Evolutionary conservation across 1,140 invertebrate species (phyloP), one percentile per base, ranked within the genome.

Genomic region (Drosophila kepulauana): DNA sequence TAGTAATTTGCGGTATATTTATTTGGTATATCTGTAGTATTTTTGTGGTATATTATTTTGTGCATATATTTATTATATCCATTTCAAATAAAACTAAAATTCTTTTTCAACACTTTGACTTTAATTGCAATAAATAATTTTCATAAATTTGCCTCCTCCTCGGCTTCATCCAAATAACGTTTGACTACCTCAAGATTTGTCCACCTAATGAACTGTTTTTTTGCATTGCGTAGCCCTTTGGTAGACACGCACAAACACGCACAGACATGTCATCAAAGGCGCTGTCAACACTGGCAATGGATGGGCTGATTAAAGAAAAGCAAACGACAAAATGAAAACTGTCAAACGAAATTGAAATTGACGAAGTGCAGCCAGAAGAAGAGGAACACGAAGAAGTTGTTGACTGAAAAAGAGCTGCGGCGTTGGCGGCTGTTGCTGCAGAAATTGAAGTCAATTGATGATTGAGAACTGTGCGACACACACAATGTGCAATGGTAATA

Each of bases 361-460:
- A 75, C 71, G 64, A 73, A 73, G 64, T 74, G 64, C 71, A 62
- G 13, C 57, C 30, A 33, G 30, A 33, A 33, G 30, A 5, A 33
- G 30, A 33, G 30, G 5, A 33, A 8, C 30, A 33, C 20, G 30
- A 5, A 33, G 30, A 69, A 74, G 65, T 74, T 74, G 72, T 58
- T 58, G 58, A 69, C 57, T 69, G 54, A 43, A 68, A 52, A 74
- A 68, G 65, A 59, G 58, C 58, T 68, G 25, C 49, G 35, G 28
- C 64, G 33, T 33, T 8, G 33, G 33, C 33, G 33, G 33, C 33
- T 33, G 33, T 8, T n/a, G 58, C 57, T n/a, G 20, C 48, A 70
- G 58, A 70, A 75, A 75, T 75, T 70, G 66, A 75, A 70, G 66
- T 70, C 72, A 75, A 75, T 75, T 75, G 72, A 75, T 63, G 66